Percentiles rank a stretch among this genome's conserved stretches.
phyloP scores from a whole-genome alignment of 2,113 vertebrate genomes.

The Antidorcas marsupialis region DNA sequence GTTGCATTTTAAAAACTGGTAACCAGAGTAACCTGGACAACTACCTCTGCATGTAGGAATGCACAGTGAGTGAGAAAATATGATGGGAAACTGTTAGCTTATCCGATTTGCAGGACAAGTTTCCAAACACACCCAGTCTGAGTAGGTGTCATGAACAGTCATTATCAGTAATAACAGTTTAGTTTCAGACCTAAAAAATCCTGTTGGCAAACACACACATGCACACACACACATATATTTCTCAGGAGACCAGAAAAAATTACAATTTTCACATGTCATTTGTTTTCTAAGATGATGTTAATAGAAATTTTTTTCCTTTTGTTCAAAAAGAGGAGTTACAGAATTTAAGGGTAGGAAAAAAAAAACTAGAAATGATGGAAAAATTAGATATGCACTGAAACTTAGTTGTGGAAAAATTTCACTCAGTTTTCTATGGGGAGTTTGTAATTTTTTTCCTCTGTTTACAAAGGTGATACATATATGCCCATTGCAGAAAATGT shows the following conservation, averaged over 20 bases:
- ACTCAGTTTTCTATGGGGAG: background rate
- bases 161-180: slow-evolving; percentile 7
- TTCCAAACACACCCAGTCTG: background rate
- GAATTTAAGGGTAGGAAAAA: background rate
- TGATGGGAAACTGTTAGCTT: background rate
- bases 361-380: background rate
- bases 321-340: background rate
- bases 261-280: background rate
- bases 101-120: background rate
- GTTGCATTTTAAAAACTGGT: slow-evolving; percentile 1
- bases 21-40: background rate
- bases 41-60: background rate
- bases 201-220: background rate
- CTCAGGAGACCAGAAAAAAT: background rate
- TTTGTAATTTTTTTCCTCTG: background rate
- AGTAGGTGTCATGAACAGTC: background rate
- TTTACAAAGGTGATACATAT: background rate
- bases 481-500: background rate
- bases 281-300: slow-evolving; percentile 1
- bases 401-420: background rate
- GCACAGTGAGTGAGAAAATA: background rate
- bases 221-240: background rate
- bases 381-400: background rate
- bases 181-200: slow-evolving; percentile 23
- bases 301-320: background rate